Evolutionary conservation across 2,113 vertebrate genomes (phyloP).

Genomic region (Micronycteris hirsuta): DNA sequence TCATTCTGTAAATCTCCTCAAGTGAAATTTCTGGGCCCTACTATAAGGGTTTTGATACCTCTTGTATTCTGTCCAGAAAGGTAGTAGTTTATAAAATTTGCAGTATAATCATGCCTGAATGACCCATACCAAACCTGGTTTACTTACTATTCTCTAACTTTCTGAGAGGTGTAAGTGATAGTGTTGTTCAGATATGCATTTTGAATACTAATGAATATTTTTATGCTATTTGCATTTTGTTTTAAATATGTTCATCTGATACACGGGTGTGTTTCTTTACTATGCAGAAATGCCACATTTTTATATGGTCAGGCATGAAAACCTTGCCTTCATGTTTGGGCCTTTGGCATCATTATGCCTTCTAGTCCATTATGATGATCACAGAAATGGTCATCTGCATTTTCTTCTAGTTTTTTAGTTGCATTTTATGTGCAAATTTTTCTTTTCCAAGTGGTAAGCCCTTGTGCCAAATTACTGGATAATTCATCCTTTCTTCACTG

Average conservation of each 20-base stretch:
- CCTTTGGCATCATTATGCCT: neutral
- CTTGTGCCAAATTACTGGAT: neutral
- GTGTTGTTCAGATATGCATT: neutral
- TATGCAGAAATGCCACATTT: neutral
- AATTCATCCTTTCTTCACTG: neutral
- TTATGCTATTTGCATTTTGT: neutral
- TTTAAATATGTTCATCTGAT: neutral
- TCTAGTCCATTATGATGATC: neutral
- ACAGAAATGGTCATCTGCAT: neutral
- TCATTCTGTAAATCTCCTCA: slow-evolving; percentile 6
- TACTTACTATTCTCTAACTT: neutral
- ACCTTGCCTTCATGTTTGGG: neutral
- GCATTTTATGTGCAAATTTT: neutral
- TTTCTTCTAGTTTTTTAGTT: neutral
- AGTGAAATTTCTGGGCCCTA: slow-evolving; percentile 1
- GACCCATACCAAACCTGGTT: neutral
- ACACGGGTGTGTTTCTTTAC: neutral
- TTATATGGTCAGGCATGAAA: neutral
- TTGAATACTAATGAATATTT: neutral
- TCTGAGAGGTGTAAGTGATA: neutral
- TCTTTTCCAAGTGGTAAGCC: neutral
- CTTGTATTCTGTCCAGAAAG: neutral
- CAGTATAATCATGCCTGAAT: neutral
- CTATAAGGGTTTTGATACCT: neutral
- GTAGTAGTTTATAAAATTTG: neutral